Evolutionary conservation across 2,113 vertebrate species (phyloP).

Genomic region (Tylochromis polylepis): DNA sequence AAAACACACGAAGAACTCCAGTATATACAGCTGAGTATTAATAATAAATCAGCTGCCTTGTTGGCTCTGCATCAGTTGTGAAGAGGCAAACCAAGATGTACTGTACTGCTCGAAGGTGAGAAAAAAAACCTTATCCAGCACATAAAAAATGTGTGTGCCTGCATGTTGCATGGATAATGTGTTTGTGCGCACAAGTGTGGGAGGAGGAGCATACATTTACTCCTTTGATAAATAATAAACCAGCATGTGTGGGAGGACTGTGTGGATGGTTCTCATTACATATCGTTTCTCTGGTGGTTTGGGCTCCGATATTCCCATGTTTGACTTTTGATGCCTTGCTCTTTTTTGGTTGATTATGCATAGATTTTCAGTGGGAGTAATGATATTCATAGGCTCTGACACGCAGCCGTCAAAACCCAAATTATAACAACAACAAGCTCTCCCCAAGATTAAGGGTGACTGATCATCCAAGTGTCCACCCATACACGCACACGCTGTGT

Average conservation of each 20-base stretch:
- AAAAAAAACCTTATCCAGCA: conserved; percentile 27
- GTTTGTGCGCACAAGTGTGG: neutral
- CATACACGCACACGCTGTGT: neutral
- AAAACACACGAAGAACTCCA: conserved; percentile 45
- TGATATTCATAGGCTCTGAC: conserved; percentile 55
- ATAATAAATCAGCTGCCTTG: conserved; percentile 56
- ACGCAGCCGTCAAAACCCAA: conserved; percentile 19
- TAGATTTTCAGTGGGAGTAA: conserved; percentile 26
- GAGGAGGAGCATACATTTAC: neutral
- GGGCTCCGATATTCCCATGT: neutral
- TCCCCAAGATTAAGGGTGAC: conserved; percentile 16
- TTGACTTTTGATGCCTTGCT: conserved; percentile 2
- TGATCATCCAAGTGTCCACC: neutral
- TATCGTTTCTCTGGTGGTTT: conserved; percentile 2
- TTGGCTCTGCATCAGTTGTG: conserved; percentile 44
- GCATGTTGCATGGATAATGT: neutral
- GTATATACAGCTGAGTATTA: conserved; percentile 46
- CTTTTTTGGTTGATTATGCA: conserved; percentile 30
- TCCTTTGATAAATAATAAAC: conserved; percentile 24
- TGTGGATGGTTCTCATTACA: neutral
- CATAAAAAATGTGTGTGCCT: neutral
- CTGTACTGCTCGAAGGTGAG: neutral
- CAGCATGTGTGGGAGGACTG: neutral
- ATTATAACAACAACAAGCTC: neutral
- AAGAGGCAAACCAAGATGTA: conserved; percentile 28